These are phyloP conservation scores for Dryobates pubescens DNA, from an alignment of 2,797 vertebrate genomes.

Conservation along the genomic window DNA sequence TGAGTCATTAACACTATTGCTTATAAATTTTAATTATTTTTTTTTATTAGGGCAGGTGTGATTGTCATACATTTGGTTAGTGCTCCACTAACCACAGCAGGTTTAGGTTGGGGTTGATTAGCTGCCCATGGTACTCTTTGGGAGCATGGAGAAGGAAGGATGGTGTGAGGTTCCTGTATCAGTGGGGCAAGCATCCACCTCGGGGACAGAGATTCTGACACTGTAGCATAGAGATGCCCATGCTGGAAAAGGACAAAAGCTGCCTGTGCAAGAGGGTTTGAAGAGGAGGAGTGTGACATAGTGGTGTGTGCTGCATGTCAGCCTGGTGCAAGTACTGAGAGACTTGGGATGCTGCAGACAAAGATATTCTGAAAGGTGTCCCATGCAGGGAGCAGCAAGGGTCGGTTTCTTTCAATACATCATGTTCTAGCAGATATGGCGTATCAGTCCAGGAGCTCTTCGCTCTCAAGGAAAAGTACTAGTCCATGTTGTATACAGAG, in stretches of 20 bases:
- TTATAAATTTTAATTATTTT: neutral
- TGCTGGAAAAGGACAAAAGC: neutral
- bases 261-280: neutral
- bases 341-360: neutral
- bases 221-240: neutral
- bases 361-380: neutral
- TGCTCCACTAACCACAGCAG: accelerated
- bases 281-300: neutral
- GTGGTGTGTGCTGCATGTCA: neutral
- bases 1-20: neutral
- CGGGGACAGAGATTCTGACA: neutral
- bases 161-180: neutral
- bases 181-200: accelerated
- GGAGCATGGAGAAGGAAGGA: neutral
- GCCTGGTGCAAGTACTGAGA: neutral
- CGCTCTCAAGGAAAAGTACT: neutral
- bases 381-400: neutral
- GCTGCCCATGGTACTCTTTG: neutral
- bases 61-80: accelerated
- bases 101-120: neutral
- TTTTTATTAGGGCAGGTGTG: accelerated
- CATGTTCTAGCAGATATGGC: no score
- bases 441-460: neutral
- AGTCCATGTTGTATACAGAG: neutral
- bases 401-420: neutral